Percentiles rank a stretch among this genome's conserved stretches.
Conservation (phyloP, 2,113 vertebrate species). For the Thermophis baileyi region DNA sequence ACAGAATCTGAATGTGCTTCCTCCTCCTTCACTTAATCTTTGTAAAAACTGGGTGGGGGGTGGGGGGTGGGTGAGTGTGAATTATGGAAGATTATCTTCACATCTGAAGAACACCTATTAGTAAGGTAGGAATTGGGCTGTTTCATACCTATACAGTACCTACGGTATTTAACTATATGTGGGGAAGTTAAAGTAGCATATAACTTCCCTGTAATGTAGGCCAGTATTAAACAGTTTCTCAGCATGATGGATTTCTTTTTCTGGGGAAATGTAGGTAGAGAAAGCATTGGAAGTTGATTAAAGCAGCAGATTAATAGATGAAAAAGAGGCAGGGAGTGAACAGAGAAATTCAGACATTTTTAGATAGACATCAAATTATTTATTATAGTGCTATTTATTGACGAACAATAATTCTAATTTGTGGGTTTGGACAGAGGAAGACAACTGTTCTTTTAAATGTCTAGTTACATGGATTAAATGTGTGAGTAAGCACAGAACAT, state of each 20-base stretch:
- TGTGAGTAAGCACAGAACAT: neutral
- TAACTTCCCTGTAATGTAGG: neutral
- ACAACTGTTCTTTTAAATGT: neutral
- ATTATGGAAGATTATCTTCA: neutral
- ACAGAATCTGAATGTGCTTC: neutral
- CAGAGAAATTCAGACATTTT: neutral
- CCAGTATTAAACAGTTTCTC: neutral
- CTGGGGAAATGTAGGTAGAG: neutral
- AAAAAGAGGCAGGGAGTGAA: neutral
- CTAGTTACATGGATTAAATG: neutral
- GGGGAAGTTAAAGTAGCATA: neutral
- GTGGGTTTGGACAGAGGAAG: neutral
- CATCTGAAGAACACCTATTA: neutral
- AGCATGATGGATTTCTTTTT: neutral
- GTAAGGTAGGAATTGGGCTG: neutral
- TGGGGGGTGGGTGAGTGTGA: neutral
- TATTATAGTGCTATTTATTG: neutral
- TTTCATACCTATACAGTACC: neutral
- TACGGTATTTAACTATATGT: neutral
- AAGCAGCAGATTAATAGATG: neutral
- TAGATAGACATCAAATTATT: neutral
- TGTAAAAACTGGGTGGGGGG: neutral
- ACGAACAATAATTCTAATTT: neutral
- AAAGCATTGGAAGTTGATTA: neutral
- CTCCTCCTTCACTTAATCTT: neutral